Base-by-base conservation (phyloP, 2,888 invertebrate genomes). In the Cheilosia urbana region DNA sequence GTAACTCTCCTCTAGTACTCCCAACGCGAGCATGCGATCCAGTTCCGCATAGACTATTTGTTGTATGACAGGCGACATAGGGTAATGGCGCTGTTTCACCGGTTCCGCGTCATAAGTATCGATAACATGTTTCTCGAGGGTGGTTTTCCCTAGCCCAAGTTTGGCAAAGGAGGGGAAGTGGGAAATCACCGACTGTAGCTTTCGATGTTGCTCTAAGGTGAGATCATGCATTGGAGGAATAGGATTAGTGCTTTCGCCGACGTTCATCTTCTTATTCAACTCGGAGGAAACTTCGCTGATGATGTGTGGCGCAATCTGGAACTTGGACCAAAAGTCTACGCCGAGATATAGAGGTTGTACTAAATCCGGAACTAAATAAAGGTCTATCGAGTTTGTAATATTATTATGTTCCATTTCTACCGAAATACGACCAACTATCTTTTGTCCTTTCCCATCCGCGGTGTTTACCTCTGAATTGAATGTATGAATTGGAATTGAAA, bases 291-390 rank as follows among this genome's bases (percentile, higher is more conserved):
- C 13, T 55, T 55, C 55, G 30, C 55, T 68, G 6, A 55, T 68
- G 13, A 68, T 17, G 17, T 68, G 42, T 2, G 68, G 45, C 15
- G 66, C 66, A 21, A 66, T 42, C 19, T 53, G 51, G 34, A 66
- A 66, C 21, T 53, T 53, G 27, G 66, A 66, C 66, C 66, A 55
- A 17, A 55, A 66, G 53, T 66, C 66, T 40, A 66, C 53, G 17
- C 53, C 66, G 13, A 68, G 55, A n/a, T 68, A 68, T 5, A 68
- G 68, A 3, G 55, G 68, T 57, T 55, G 68, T 19, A 19, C 27
- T 30, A 68, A 37, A 45, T 45, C 51, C 9, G 55, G 55, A 3
- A 55, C 68, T 45, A 55, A 30, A 15, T 68, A 68, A 5, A 51
- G 51, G 24, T 51, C 51, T 24, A 24, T 15, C 51, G 7, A 13